Conservation (phyloP, 2,113 vertebrate genomes). For the Pelecanus crispus region DNA sequence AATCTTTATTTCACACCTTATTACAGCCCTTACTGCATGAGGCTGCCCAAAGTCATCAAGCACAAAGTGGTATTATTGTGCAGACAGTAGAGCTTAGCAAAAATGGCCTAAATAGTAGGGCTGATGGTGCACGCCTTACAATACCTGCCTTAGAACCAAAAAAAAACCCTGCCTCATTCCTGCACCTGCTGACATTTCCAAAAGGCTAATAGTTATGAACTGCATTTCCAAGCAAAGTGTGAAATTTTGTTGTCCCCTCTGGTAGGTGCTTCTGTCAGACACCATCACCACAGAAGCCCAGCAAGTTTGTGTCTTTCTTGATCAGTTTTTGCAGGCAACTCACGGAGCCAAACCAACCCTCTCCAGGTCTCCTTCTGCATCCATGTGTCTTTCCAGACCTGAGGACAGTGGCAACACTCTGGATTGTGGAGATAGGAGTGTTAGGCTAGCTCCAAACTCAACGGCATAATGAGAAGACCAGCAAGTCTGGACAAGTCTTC, state of each 20-base stretch:
- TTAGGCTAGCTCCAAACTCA: not conserved
- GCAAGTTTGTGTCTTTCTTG: not conserved
- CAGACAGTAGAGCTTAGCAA: not conserved
- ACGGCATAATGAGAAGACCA: not conserved
- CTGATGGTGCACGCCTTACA: not conserved
- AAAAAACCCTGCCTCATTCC: not conserved
- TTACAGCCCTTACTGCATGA: constrained; percentile 14
- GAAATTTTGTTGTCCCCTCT: not conserved
- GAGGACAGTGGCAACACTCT: not conserved
- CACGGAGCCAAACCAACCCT: not conserved
- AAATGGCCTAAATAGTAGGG: not conserved
- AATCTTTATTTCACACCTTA: constrained; percentile 58
- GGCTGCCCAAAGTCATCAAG: not conserved
- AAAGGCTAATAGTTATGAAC: not conserved
- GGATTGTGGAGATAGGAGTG: not conserved
- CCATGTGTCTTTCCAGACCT: not conserved
- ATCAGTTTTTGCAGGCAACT: not conserved
- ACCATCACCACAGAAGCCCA: not conserved
- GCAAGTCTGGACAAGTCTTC: not conserved
- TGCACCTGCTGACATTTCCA: not conserved
- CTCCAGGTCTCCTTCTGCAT: not conserved
- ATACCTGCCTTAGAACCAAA: not conserved
- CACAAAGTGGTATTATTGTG: not conserved
- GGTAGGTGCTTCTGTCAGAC: not conserved
- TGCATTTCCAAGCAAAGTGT: not conserved